Base-by-base conservation (phyloP, 2,888 invertebrate species). In the Zele albiditarsus region DNA sequence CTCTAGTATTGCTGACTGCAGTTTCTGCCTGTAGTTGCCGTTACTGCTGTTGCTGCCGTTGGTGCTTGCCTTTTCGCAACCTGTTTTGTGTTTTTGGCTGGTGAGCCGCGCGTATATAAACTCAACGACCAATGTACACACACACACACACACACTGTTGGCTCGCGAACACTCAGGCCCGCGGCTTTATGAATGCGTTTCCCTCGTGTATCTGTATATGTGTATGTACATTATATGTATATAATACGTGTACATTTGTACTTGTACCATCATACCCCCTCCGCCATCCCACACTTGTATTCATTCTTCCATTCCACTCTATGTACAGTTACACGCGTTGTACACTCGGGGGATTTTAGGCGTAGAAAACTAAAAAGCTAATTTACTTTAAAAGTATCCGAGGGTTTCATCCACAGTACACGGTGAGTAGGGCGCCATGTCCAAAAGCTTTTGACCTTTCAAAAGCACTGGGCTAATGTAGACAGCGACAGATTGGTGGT, bases 361-460 rank as follows among this genome's bases (percentile, higher is more conserved):
- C 85, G 83, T 83, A 84, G 84, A 85, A 88, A 89, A 89, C 89
- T 89, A 88, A 89, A 89, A 89, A 89, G 89, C 88, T 89, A 89
- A 89, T 89, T 89, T 89, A 89, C 88, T 89, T 89, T 88, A 87
- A 88, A 89, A 88, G 89, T 89, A 88, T 88, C 84, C 80, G 79
- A 77, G 75, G 78, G 78, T 81, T 80, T 81, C 82, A 81, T 82
- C 80, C 81, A 79, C 81, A 76, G 71, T 71, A 78, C 74, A 27
- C 62, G 33, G 16, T 16, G 63, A 77, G 77, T 70, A 71, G 77
- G 71, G 74, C 74, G 75, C 75, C 72, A 75, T 68, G 86, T 86
- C 86, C 84, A 84, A 82, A 85, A 72, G 84, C 77, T 73, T 77
- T 76, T 80, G 80, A 77, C 81, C 77, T 85, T 86, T 88, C 83